A percentile compares a stretch with the other conserved stretches of the same genome.
Conservation (phyloP, 2,113 vertebrate species). For the Acrocephalus kingi region DNA sequence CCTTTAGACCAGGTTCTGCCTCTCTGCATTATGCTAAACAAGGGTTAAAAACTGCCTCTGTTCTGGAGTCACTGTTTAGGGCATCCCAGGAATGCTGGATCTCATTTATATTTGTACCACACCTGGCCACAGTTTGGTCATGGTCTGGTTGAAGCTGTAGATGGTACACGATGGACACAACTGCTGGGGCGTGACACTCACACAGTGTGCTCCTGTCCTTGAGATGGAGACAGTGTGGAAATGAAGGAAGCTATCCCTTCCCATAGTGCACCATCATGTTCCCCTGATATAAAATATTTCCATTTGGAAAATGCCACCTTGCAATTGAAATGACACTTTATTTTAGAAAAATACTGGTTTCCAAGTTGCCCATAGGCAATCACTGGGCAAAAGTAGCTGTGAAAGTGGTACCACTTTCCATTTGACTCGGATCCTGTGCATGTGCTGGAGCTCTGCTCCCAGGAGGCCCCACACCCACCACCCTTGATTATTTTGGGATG, state of each 20-base stretch:
- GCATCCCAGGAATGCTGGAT: not conserved
- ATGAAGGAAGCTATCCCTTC: not conserved
- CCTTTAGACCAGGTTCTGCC: not conserved
- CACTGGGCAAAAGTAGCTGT: not conserved
- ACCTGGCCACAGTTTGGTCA: not conserved
- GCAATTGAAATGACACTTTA: not conserved
- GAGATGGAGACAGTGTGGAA: not conserved
- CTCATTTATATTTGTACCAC: not conserved
- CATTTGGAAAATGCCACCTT: not conserved
- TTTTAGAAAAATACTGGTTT: not conserved
- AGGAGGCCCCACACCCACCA: not conserved
- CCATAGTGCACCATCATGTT: not conserved
- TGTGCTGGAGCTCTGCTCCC: not conserved
- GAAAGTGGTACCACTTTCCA: not conserved
- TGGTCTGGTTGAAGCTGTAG: not conserved
- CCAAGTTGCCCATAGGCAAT: not conserved
- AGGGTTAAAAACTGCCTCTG: not conserved
- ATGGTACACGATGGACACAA: not conserved
- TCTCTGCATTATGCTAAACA: not conserved
- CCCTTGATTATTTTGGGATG: not conserved
- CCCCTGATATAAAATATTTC: not conserved
- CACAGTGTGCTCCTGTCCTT: not conserved
- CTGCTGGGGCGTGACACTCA: not conserved
- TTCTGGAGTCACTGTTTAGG: not conserved
- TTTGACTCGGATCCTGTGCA: not conserved